Base-by-base conservation (phyloP, 2,888 invertebrate genomes). In the Abrostola triplasia region DNA sequence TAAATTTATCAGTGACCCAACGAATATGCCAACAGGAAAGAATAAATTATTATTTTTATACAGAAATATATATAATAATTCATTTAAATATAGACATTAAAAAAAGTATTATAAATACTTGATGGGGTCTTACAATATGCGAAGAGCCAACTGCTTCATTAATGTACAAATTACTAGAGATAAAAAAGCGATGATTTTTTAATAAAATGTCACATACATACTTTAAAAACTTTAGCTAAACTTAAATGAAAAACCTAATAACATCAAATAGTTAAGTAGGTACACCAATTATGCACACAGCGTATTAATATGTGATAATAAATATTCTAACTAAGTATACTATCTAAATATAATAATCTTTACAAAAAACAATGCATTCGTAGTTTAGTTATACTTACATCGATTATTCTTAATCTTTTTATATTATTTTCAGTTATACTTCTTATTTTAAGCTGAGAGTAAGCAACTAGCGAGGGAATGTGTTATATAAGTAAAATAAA, bases 401-500 rank as follows among this genome's bases (percentile, higher is more conserved):
- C 36, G 11, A 35, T n/a, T 8, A 36, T 24, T 11, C 11, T 35
- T 36, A 36, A 48, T n/a, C 11, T 7, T 11, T 7, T 44, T 35
- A 35, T 57, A 69, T 80, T 76, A 72, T 82, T 93, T 93, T 79
- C 93, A 93, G 94, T 79, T 93, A 49, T 94, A 94, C 79, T 93
- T 93, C 83, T 85, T 93, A 82, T 90, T 93, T 70, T 93, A 85
- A 88, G 62, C 50, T 57, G 67, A 63, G 63, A 64, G 66, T 68
- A 67, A 69, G 69, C 72, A 73, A 81, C 87, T 86, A 88, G 87
- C 81, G 74, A 79, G 73, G 70, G 63, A 85, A 82, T 81, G 83
- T 73, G 65, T 70, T 68, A 67, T 60, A 63, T 54, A 75, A 76
- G 68, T 73, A 64, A 67, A 71, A 54, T 70, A 59, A 67, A 50